Evolutionary conservation across 2,113 vertebrate genomes (phyloP), one percentile per base, ranked within the genome.

Genomic region (Megaceryle maxima): DNA sequence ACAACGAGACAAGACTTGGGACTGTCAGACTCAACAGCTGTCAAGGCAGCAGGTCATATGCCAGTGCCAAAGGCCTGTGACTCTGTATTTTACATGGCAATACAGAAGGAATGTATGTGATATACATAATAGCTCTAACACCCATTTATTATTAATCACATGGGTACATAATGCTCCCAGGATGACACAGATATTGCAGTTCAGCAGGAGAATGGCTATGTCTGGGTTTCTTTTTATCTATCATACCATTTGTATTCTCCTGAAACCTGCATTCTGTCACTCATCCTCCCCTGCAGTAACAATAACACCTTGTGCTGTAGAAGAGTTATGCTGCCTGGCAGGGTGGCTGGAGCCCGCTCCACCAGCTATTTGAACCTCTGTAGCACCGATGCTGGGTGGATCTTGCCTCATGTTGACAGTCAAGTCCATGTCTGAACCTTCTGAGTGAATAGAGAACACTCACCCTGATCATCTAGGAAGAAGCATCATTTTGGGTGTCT

Each of bases 401-500:
- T 57, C 13, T 73, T 84, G 1, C 39, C 44, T 85, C 2, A 0
- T 46, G 24, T 21, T 11, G 50, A 16, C 3, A 7, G 21, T 50
- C 16, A 74, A 55, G 20, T 35, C 35, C 26, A 24, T 0, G 3
- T 10, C 39, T 69, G 14, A 57, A 5, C 10, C 13, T 11, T 43
- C 59, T 44, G 35, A 48, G 13, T 0, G 0, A 85, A 29, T 3
- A 67, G 4, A n/a, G 39, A 72, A 63, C 28, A 17, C 5, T 57
- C 9, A 74, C 11, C 51, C 68, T 9, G 4, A 20, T 44, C 37
- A 37, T 10, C 37, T 19, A 75, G 7, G 7, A 76, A 6, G 3
- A 50, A 2, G 7, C 2, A 3, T 26, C 0, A 0, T 46, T 90
- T 60, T 78, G 20, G 1, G 5, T 56, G 17, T 66, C 59, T 72